phyloP scores from a whole-genome alignment of 2,113 vertebrate genomes.

The Lycaon pictus region DNA sequence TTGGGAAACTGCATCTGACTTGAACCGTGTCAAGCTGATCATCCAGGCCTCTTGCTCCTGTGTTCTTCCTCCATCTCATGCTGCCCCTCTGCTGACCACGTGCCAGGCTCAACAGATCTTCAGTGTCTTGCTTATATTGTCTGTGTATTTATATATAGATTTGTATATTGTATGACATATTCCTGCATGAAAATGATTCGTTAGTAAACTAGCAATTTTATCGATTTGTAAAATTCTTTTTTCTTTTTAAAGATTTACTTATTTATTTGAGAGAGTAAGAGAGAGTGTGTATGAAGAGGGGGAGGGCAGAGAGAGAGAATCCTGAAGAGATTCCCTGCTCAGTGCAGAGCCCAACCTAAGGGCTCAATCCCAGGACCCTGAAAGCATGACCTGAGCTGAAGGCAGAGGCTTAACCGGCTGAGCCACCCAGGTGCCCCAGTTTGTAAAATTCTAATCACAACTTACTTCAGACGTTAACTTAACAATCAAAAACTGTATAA shows the following conservation, averaged over 20 bases:
- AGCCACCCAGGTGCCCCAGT: neutral
- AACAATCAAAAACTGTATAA: slow-evolving; percentile 25
- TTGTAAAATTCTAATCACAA: slow-evolving; percentile 50
- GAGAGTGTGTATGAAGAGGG: neutral
- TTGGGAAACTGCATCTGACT: neutral
- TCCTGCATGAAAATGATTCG: slow-evolving; percentile 15
- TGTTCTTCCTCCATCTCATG: neutral
- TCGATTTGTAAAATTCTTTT: slow-evolving; percentile 44
- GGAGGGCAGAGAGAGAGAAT: neutral
- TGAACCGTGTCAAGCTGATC: neutral
- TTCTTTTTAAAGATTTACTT: neutral
- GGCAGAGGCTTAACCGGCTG: neutral
- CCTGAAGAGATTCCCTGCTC: neutral
- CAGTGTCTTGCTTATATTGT: neutral
- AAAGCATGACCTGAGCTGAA: neutral
- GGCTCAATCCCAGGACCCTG: neutral
- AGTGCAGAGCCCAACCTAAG: fast-evolving
- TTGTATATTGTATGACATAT: neutral
- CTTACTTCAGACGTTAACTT: slow-evolving; percentile 39
- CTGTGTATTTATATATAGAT: neutral
- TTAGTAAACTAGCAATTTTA: slow-evolving; percentile 33
- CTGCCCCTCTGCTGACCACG: neutral
- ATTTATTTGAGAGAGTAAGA: neutral
- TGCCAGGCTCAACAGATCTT: neutral
- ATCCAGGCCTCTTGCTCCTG: neutral